Evolutionary conservation across 1,140 invertebrate genomes (phyloP).

Genomic region (Stenopsyche tienmushanensis): DNA sequence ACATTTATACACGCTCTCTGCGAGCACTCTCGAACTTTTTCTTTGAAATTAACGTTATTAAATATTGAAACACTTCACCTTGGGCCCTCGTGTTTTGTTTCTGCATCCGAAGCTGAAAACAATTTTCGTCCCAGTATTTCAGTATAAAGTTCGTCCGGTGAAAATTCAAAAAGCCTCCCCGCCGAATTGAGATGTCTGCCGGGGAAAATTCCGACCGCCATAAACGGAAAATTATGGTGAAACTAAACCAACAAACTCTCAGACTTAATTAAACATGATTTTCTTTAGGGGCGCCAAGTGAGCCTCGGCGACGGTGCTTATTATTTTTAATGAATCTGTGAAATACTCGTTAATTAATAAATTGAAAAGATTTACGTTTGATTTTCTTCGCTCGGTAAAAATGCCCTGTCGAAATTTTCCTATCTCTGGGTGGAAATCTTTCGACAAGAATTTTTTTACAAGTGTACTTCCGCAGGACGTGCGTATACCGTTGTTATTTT

Average conservation of each 20-base stretch:
- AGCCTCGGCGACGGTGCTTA: slow-evolving; percentile 2
- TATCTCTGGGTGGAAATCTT: background rate
- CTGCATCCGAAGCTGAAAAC: no score
- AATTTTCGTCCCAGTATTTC: no score
- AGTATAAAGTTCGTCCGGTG: no score
- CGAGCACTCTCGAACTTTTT: no score
- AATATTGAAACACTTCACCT: no score
- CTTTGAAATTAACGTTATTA: no score
- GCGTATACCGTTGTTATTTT: slow-evolving; percentile 15
- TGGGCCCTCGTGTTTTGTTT: no score
- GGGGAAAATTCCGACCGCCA: slow-evolving; percentile 22
- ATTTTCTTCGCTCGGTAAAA: slow-evolving; percentile 9
- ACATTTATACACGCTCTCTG: no score
- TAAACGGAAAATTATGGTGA: slow-evolving; percentile 27
- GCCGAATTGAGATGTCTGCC: slow-evolving; percentile 14
- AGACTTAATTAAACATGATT: slow-evolving; percentile 34
- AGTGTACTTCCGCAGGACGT: background rate
- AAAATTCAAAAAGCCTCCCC: slow-evolving; percentile 18
- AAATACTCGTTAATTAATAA: slow-evolving; percentile 25
- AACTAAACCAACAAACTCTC: slow-evolving; percentile 27
- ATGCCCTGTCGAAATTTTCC: background rate
- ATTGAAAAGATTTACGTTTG: slow-evolving; percentile 4
- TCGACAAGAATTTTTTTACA: background rate
- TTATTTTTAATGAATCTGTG: slow-evolving; percentile 18
- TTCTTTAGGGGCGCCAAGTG: slow-evolving; percentile 16